These are phyloP conservation scores for Eutolmus rufibarbis DNA, from an alignment of 2,888 invertebrate species.

Conservation along the genomic window DNA sequence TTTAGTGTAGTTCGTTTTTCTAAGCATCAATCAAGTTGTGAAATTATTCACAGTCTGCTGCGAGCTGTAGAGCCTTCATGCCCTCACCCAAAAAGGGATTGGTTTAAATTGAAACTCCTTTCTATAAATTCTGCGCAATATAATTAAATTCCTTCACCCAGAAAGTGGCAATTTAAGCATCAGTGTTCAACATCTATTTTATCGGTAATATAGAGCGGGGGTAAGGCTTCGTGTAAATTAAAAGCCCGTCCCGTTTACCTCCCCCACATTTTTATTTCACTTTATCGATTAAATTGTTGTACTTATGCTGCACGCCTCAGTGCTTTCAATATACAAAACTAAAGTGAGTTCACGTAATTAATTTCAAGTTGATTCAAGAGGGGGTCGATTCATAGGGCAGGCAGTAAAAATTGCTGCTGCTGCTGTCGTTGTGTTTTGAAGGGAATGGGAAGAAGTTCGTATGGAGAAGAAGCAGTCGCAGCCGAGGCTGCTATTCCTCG, in stretches of 20 bases:
- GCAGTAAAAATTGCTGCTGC: neutral
- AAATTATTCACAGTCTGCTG: neutral
- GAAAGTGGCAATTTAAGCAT: neutral
- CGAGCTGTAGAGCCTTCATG: neutral
- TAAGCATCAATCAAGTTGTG: neutral
- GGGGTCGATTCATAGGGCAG: neutral
- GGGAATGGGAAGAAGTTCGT: neutral
- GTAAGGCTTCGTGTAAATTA: neutral
- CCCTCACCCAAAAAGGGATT: neutral
- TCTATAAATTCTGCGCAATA: neutral
- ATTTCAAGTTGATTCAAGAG: slow-evolving; percentile 8
- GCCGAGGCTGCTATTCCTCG: neutral
- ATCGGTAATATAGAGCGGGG: neutral
- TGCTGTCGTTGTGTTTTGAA: neutral
- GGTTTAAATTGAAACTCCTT: neutral
- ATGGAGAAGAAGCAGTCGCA: neutral
- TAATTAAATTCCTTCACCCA: neutral
- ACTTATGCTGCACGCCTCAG: neutral
- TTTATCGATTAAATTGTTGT: neutral
- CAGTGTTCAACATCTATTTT: neutral
- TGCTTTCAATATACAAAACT: neutral
- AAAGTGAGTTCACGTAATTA: slow-evolving; percentile 16
- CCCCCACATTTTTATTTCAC: neutral
- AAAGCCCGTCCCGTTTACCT: neutral
- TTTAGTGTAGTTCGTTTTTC: neutral